Base-by-base conservation (phyloP, 1,140 invertebrate genomes). In the Drosophila burlai region DNA sequence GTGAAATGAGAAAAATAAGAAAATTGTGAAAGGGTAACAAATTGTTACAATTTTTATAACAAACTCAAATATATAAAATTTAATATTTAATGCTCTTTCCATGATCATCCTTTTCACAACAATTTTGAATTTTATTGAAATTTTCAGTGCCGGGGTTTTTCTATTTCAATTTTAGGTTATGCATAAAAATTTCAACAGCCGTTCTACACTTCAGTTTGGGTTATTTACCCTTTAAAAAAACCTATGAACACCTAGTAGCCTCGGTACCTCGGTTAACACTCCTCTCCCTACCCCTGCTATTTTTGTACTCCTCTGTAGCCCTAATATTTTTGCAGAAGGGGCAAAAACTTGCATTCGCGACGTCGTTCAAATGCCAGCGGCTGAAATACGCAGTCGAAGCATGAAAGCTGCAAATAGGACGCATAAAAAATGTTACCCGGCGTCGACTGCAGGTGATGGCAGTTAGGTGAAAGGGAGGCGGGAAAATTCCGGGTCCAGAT, bases 351-450 rank as follows among this genome's bases (percentile, higher is more conserved):
- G 72, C 75, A 65, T 72, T 59, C 38, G 47, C 78, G 69, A 60
- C 54, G 68, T 66, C 59, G 49, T 52, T 57, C 46, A 60, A 78
- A 71, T 52, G 78, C 83, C 76, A 43, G 18, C 47, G 85, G 84
- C 78, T 75, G 68, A 69, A 84, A 90, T 89, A 76, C 85, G 66
- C 81, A 90, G 84, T 79, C 85, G 81, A 89, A 81, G 85, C 85
- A 90, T 89, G 85, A 89, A 89, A 81, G 84, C 81, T 87, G 77
- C 85, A 81, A 89, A 89, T 78, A 87, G 76, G 58, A 78, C 52
- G 61, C 68, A 47, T 67, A 66, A 68, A 76, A 58, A 79, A 87
- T 67, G 68, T 71, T 77, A 69, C 84, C 77, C 34, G 64, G 68
- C 69, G 79, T 81, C 73, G 62, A 71, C 55, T 67, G 58, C 62